Percentiles rank a stretch among this genome's conserved stretches.
Evolutionary conservation across 2,113 vertebrate species (phyloP).

Genomic region (Lonchura striata): DNA sequence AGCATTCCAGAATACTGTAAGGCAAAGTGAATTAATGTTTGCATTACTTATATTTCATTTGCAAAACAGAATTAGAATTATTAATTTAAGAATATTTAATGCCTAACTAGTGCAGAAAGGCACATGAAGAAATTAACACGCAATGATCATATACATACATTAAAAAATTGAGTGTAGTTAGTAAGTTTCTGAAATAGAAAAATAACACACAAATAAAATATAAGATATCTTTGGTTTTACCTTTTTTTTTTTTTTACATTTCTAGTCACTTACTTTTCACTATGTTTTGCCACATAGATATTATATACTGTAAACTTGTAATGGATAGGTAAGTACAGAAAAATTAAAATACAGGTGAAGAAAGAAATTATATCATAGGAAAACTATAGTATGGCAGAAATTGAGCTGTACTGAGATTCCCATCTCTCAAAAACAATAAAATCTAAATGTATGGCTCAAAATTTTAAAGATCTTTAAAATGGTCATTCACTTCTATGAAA

Average conservation of each 20-base stretch:
- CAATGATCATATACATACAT: neutral
- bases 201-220: neutral
- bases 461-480: neutral
- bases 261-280: neutral
- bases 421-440: neutral
- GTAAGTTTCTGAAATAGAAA: neutral
- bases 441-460: neutral
- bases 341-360: neutral
- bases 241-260: neutral
- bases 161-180: neutral
- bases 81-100: slow-evolving; percentile 24
- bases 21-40: slow-evolving; percentile 32
- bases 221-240: neutral
- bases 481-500: neutral
- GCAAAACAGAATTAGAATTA: neutral
- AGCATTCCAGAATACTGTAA: slow-evolving; percentile 2
- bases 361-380: neutral
- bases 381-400: neutral
- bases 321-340: neutral
- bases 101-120: neutral
- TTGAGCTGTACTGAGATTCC: neutral
- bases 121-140: neutral
- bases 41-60: slow-evolving; percentile 9
- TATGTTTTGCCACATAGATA: neutral
- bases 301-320: neutral